These are phyloP conservation scores for Myotis daubentonii DNA, from an alignment of 2,797 vertebrate species.

Conservation along the genomic window DNA sequence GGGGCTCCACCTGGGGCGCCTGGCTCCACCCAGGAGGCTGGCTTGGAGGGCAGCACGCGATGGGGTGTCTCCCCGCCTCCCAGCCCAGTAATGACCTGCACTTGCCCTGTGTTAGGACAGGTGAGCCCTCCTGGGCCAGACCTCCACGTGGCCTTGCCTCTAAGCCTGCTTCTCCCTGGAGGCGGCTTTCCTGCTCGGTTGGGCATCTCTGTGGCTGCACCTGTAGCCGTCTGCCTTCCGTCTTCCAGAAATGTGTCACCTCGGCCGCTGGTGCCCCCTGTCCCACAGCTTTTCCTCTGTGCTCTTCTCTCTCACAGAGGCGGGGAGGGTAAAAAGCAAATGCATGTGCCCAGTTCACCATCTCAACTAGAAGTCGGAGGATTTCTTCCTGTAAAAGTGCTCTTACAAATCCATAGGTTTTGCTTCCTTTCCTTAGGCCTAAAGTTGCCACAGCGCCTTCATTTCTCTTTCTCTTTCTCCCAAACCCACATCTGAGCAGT, in stretches of 20 bases:
- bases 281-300: neutral
- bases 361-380: neutral
- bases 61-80: neutral
- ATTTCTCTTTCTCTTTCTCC: neutral
- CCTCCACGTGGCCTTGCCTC: neutral
- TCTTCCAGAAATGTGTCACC: neutral
- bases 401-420: slow-evolving; percentile 31
- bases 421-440: neutral
- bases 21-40: neutral
- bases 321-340: neutral
- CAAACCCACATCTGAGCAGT: neutral
- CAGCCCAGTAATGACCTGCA: neutral
- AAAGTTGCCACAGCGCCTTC: neutral
- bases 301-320: neutral
- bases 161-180: neutral
- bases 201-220: neutral
- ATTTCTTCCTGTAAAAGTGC: neutral
- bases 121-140: neutral
- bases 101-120: neutral
- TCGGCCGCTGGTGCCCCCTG: neutral
- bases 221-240: neutral
- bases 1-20: neutral
- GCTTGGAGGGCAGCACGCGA: neutral
- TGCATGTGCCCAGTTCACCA: neutral
- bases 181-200: neutral